Evolutionary conservation across 2,113 vertebrate species (phyloP), one percentile per base, ranked within the genome.

Genomic region (Ardeotis arabs): DNA sequence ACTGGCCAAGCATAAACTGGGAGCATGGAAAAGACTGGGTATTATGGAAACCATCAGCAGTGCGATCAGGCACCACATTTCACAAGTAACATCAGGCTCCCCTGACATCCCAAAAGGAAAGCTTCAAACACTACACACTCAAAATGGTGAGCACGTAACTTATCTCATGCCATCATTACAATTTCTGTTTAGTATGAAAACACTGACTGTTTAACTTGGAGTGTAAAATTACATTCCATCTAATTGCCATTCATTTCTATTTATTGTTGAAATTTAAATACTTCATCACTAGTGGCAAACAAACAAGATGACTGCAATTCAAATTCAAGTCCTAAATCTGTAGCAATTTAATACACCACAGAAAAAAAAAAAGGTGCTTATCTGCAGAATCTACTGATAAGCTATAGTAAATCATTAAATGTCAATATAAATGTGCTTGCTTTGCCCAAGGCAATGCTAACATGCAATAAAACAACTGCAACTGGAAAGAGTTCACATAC

Each of bases 341-440:
- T 33, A 95, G 59, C 37, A 73, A 80, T 70, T 86, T 88, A 69
- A 85, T 62, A 78, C 22, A 67, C 20, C 56, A 66, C 70, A 62
- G 56, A 84, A 87, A 68, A 19, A 44, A 68, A 19, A 76, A 97
- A 97, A 44, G 41, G 81, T 86, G 90, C 59, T 93, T 80, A 76
- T 60, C 77, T 93, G 93, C 56, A 94, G 90, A 95, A 97, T 85
- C 75, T 80, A 95, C 55, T 72, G 56, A 96, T 72, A 78, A 96
- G 87, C 73, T 41, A 93, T 59, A 83, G 92, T 41, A 98, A 97
- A 97, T 93, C 87, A 96, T 94, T 91, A 91, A 73, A 95, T 50
- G 87, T 75, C 90, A 94, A 92, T 59, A 89, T 45, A 89, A 96
- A 90, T 31, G 70, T 80, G 86, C 47, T 95, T 91, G 95, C 91